These are phyloP conservation scores for Phyllopteryx taeniolatus DNA, from an alignment of 2,113 vertebrate species.

Conservation along the genomic window DNA sequence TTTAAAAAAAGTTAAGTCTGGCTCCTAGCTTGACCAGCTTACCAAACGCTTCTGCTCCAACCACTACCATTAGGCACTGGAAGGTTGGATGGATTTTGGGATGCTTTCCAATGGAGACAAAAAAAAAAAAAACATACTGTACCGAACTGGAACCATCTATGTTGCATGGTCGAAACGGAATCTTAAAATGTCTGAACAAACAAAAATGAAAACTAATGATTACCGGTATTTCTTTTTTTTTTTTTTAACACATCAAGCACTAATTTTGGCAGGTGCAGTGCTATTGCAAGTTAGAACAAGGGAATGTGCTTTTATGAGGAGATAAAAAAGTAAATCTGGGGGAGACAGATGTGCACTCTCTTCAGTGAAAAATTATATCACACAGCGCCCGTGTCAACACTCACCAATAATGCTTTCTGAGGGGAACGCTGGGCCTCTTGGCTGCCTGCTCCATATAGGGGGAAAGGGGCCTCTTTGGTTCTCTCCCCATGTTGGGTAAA, in stretches of 20 bases:
- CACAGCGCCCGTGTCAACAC: slow-evolving; percentile 61
- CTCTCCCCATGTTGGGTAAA: slow-evolving; percentile 49
- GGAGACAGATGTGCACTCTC: slow-evolving; percentile 39
- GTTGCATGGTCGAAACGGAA: neutral
- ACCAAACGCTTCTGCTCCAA: no score
- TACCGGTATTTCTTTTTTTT: no score
- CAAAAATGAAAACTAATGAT: neutral
- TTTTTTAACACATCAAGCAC: neutral
- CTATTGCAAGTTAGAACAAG: slow-evolving; percentile 12
- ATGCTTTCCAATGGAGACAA: neutral
- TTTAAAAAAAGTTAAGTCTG: no score
- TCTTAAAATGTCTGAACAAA: neutral
- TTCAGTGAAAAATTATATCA: slow-evolving; percentile 59
- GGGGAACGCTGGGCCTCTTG: slow-evolving; percentile 65
- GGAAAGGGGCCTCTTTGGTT: slow-evolving; percentile 57
- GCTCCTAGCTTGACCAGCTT: no score
- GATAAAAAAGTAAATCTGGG: slow-evolving; percentile 23
- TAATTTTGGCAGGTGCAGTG: neutral
- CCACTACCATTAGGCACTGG: no score
- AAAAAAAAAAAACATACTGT: neutral
- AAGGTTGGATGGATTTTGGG: no score
- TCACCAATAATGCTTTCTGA: slow-evolving; percentile 60
- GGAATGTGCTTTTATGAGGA: slow-evolving; percentile 11
- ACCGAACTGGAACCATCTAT: neutral
- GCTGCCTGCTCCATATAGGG: slow-evolving; percentile 45